Evolutionary conservation across 2,888 invertebrate genomes (phyloP), one percentile per base, ranked within the genome.

Genomic region (Drosophila rellima): DNA sequence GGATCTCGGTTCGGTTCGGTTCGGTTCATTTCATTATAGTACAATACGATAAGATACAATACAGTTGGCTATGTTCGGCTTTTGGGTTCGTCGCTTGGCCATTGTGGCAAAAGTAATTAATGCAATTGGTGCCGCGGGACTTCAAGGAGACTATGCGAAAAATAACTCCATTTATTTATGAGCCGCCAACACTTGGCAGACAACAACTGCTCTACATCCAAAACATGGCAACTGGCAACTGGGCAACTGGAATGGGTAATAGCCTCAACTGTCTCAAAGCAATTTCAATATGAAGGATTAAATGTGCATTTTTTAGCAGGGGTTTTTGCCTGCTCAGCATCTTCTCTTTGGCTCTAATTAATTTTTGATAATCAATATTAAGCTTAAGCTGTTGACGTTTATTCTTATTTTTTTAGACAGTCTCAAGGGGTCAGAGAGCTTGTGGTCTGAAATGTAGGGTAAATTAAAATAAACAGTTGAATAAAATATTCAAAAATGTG

Each of bases 91-190:
- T 55, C 35, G 37, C 17, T 51, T 45, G 37, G 50, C 65, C 61
- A 70, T 65, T 61, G 67, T 84, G 74, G 64, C 64, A 72, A 66
- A 75, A 67, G 78, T 79, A 80, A 88, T 79, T 80, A 82, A 82
- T 83, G 83, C 78, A 79, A 85, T 83, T 79, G 79, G 74, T 80
- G 65, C 74, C 77, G 65, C 78, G 82, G 80, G 82, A 84, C 75
- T 61, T 63, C 70, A 59, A 83, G 72, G 45, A 66, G 66, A 61
- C 66, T 68, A 70, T 79, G 68, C 65, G 67, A 74, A 82, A 87
- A 82, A 82, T 73, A 79, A 74, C 74, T 85, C 88, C 51, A 83
- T 82, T 83, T 83, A 87, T 90, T 90, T 84, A 90, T 88, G 88
- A 81, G 74, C 57, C 78, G 85, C 77, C 87, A 82, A 82, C 87